Evolutionary conservation across 1,140 invertebrate genomes (phyloP), one percentile per base, ranked within the genome.

Genomic region (Homarus americanus): DNA sequence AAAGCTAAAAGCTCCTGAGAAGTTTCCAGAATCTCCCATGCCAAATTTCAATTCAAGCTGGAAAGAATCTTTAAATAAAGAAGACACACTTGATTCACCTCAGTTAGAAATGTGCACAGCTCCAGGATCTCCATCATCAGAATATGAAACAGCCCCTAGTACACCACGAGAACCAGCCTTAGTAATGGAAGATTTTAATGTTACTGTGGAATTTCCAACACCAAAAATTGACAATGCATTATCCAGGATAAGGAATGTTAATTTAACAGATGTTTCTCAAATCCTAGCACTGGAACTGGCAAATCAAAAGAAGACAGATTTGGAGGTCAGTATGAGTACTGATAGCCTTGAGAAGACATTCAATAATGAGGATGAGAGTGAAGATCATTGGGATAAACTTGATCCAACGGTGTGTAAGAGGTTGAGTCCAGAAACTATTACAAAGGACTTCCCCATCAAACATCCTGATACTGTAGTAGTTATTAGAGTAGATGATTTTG

Each of bases 101-200:
- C 41, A 83, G 12, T 53, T 63, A 63, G 80, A n/a, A 40, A 83
- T 83, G 80, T 82, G 69, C 32, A 83, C 87, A 28, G 79, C 87
- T 20, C 80, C 80, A 7, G 44, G 66, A 24, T 75, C 87, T 24
- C 87, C 87, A 24, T 79, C 53, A 12, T 90, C 87, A 58, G 87
- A 90, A 20, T 90, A 90, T 41, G 87, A 83, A 63, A 90, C 80
- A n/a, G 87, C 87, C 28, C 87, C 87, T 17, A 90, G 72, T 49
- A 90, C 87, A 34, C 86, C 86, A 1, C 79, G 80, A 40, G 69
- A 82, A 24, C 72, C 87, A 12, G 76, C 49, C 1, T 40, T 66
- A 40, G 10, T 9, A 9, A 20, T 40, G 41, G 87, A 90, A 36
- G 73, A 90, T 41, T 90, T 90, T 63, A 76, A 90, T 63, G 72